Percentiles rank a stretch among this genome's conserved stretches.
These are phyloP conservation scores for Acrobasis repandana DNA, from an alignment of 2,888 invertebrate species.

Conservation along the genomic window DNA sequence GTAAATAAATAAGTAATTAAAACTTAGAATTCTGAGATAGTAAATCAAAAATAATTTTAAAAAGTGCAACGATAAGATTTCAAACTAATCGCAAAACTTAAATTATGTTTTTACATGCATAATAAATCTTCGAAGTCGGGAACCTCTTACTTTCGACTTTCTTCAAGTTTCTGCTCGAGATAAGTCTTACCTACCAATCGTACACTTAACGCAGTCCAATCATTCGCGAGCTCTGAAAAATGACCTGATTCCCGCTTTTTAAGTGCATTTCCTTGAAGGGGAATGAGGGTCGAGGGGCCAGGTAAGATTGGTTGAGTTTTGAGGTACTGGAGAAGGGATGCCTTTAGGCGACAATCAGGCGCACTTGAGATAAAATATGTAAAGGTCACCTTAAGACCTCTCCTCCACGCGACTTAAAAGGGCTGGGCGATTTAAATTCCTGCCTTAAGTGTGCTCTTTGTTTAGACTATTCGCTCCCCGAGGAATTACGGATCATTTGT, in stretches of 20 bases:
- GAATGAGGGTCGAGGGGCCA: slow-evolving; percentile 52
- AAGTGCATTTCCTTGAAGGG: slow-evolving; percentile 48
- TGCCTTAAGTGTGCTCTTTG: slow-evolving; percentile 49
- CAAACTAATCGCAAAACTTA: slow-evolving; percentile 6
- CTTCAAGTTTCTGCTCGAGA: slow-evolving; percentile 64
- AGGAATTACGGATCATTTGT: slow-evolving; percentile 32
- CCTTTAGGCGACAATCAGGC: slow-evolving; percentile 75
- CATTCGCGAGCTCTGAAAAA: slow-evolving; percentile 55
- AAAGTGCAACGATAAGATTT: neutral
- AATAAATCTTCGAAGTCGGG: slow-evolving; percentile 58
- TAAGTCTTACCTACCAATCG: slow-evolving; percentile 69
- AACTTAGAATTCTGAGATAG: too few relatives aligned
- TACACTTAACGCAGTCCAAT: slow-evolving; percentile 59
- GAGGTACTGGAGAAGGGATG: slow-evolving; percentile 63
- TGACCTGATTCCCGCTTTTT: slow-evolving; percentile 53
- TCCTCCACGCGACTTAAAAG: slow-evolving; percentile 51
- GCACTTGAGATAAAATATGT: slow-evolving; percentile 79
- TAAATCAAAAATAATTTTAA: neutral
- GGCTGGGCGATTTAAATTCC: slow-evolving; percentile 66
- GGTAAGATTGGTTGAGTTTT: slow-evolving; percentile 57
- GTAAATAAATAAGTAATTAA: too few relatives aligned
- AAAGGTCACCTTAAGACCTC: slow-evolving; percentile 70
- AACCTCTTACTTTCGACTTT: slow-evolving; percentile 58
- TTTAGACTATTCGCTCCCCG: slow-evolving; percentile 36
- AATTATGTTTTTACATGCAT: slow-evolving; percentile 27